Percentiles rank a stretch among this genome's conserved stretches.
Evolutionary conservation across 2,113 vertebrate species (phyloP).

Genomic region (Proterorhinus semilunaris): DNA sequence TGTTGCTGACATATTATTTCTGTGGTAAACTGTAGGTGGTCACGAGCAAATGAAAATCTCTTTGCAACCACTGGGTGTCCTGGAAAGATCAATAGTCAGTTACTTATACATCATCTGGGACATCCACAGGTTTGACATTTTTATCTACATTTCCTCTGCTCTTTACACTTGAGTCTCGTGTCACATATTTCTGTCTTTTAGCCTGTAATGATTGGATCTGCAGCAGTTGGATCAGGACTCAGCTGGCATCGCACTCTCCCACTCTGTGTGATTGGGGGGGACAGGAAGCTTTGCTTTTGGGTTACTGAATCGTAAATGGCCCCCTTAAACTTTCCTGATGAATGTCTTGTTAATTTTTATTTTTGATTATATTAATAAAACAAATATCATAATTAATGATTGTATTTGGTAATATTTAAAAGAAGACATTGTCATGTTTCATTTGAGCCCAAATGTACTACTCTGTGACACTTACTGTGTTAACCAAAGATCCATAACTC

Average conservation of each 20-base stretch:
- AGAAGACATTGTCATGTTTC: too few species aligned
- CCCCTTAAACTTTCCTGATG: background rate
- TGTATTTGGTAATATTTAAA: too few species aligned
- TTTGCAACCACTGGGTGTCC: slow-evolving; percentile 94
- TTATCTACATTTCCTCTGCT: background rate
- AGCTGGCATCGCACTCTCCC: slow-evolving; percentile 94
- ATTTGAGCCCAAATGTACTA: too few species aligned
- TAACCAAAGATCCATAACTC: too few species aligned
- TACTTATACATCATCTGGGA: slow-evolving; percentile 93
- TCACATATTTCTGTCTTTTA: slow-evolving; percentile 49
- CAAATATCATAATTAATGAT: slow-evolving; percentile 40
- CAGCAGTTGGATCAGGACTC: slow-evolving; percentile 86
- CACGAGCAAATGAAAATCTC: slow-evolving; percentile 87
- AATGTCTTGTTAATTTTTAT: slow-evolving; percentile 21
- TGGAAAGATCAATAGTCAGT: slow-evolving; percentile 88
- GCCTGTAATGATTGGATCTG: slow-evolving; percentile 86
- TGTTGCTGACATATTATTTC: background rate
- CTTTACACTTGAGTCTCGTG: background rate
- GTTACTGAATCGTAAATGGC: slow-evolving; percentile 89
- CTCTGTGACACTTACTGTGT: too few species aligned
- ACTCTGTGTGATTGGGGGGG: slow-evolving; percentile 87
- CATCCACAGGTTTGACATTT: slow-evolving; percentile 87
- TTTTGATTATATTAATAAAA: slow-evolving; percentile 63
- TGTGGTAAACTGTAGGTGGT: slow-evolving; percentile 81
- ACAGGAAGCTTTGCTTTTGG: slow-evolving; percentile 94